Percentiles rank a stretch among this genome's conserved stretches.
Evolutionary conservation across 2,888 invertebrate species (phyloP).

Genomic region (Drosophila cyrtoloma): DNA sequence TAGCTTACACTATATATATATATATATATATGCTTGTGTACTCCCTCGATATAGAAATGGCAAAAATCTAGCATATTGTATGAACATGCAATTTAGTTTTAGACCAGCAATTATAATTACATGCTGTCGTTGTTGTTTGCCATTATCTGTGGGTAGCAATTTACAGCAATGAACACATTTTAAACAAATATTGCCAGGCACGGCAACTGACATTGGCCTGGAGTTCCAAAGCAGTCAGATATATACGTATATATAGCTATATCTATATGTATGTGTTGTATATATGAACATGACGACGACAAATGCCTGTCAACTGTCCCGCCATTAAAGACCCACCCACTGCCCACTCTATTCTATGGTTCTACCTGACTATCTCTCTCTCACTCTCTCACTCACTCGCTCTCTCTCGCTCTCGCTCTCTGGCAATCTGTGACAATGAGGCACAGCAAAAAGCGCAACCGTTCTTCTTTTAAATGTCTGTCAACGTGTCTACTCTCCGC

Average conservation of each 20-base stretch:
- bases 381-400: neutral
- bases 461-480: slow-evolving; percentile 70
- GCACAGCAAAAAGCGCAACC: slow-evolving; percentile 64
- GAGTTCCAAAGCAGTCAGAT: neutral
- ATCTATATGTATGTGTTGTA: slow-evolving; percentile 24
- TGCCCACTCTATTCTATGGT: neutral
- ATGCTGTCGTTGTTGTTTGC: slow-evolving; percentile 37
- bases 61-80: slow-evolving; percentile 17
- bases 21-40: slow-evolving; percentile 19
- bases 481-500: slow-evolving; percentile 57
- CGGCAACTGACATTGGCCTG: slow-evolving; percentile 70
- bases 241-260: slow-evolving; percentile 9
- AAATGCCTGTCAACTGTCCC: slow-evolving; percentile 9
- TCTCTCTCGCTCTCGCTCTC: neutral
- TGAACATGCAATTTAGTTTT: slow-evolving; percentile 73
- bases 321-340: slow-evolving; percentile 17
- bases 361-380: neutral
- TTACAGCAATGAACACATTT: slow-evolving; percentile 72
- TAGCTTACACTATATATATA: slow-evolving; percentile 7
- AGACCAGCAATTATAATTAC: slow-evolving; percentile 60
- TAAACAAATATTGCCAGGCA: slow-evolving; percentile 79
- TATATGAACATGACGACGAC: slow-evolving; percentile 26
- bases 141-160: slow-evolving; percentile 77
- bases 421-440: slow-evolving; percentile 62
- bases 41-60: slow-evolving; percentile 2